Base-by-base conservation (phyloP, 1,140 invertebrate genomes). In the Drosophila melanica region DNA sequence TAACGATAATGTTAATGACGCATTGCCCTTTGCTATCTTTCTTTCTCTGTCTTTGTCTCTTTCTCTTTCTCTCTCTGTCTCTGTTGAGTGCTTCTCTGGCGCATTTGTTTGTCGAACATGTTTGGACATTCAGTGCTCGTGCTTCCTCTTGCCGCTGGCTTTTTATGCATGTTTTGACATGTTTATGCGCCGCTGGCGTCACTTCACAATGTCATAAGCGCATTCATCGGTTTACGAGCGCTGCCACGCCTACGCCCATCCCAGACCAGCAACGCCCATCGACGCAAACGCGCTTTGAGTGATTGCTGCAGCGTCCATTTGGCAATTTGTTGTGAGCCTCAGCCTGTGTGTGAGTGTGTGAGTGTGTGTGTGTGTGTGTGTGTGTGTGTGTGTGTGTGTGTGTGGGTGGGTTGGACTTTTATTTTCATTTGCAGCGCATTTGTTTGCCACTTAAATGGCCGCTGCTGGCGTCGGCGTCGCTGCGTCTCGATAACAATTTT, bases 401-500 rank as follows among this genome's bases (percentile, higher is more conserved):
- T 48, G 20, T 55, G 39, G 55, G 23, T 69, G 41, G 33, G 4
- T 23, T 27, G 45, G 23, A 53, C 48, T 50, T 62, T 62, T 57
- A 63, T 74, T 62, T 63, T 35, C 55, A 55, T 69, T 57, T 62
- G 9, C n/a, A 57, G 23, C 57, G 55, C 65, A 47, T 62, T 75
- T 75, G 58, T 53, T 70, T 63, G 58, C 55, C 57, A 60, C 47
- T 74, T 68, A 68, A 73, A 73, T 67, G 64, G 64, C 47, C 69
- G 45, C 35, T 54, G 48, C 35, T n/a, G 8, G 12, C 57, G 18
- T 23, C n/a, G 75, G 75, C 82, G 82, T 79, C 82, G 41, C 67
- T 10, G 75, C 82, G 84, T 86, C 82, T 87, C 84, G 82, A 86
- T 86, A 86, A 86, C 82, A 82, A 87, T 86, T 86, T 86, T 87